Base-by-base conservation (phyloP, 2,797 vertebrate genomes). In the Pitangus sulphuratus region DNA sequence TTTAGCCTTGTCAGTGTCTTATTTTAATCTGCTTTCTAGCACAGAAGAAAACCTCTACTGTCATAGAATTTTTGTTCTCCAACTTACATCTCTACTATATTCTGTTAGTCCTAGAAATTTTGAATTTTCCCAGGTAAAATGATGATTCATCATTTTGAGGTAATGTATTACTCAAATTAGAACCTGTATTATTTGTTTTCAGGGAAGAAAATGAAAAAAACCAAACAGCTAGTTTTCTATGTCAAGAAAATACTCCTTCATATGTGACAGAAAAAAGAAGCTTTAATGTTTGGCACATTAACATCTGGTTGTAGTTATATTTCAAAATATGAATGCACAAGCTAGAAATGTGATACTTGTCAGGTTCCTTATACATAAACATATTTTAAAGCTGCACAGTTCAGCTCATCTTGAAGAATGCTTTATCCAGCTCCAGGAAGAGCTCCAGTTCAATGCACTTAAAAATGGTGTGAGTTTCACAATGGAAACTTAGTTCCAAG, bases 341-440 rank as follows among this genome's bases (percentile, higher is more conserved):
- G 26, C 16, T 65, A 62, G 76, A 89, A 92, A 89, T 71, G 56
- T 68, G 60, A 70, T 80, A 66, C 51, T 81, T 95, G 68, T 78
- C 71, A 74, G 21, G 20, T 84, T 92, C 35, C 60, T 84, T 65
- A 79, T 79, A 56, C 19, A 79, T 87, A 86, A 77, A 12, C 85
- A 51, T 95, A 77, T 93, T 85, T 94, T 87, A 90, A 87, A 92
- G 57, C 48, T 85, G 24, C n/a, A 61, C 33, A 66, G 31, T 78
- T 78, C 68, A 80, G 20, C 39, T 84, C 56, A 86, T 80, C 88
- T 92, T 93, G 62, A 95, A 75, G 74, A 86, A 45, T 60, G 47
- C 33, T 87, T 87, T 74, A 48, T 22, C 8, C 17, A 80, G 40
- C 21, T 68, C 48, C 35, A 53, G 51, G 45, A 90, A 50, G 51